Percentiles rank a stretch among this genome's conserved stretches.
Evolutionary conservation across 2,888 invertebrate species (phyloP).

Genomic region (Heliconius aoede): DNA sequence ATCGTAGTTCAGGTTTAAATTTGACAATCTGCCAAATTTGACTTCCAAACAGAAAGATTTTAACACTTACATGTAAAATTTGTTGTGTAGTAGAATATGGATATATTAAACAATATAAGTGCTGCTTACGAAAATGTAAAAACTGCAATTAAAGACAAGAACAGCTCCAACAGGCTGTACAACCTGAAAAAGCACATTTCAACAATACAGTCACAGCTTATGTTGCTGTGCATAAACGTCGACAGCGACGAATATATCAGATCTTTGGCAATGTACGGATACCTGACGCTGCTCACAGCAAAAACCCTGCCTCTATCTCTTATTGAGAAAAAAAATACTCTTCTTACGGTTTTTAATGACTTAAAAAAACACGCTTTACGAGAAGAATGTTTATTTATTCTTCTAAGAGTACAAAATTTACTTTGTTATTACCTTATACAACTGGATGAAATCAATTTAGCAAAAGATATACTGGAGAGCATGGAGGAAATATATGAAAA

Average conservation of each 20-base stretch:
- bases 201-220: slow-evolving; percentile 63
- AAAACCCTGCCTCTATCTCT: slow-evolving; percentile 70
- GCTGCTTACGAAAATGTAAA: slow-evolving; percentile 68
- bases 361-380: slow-evolving; percentile 64
- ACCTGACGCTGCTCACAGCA: slow-evolving; percentile 68
- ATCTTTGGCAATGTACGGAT: slow-evolving; percentile 75
- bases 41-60: slow-evolving; percentile 20
- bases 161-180: slow-evolving; percentile 62
- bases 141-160: slow-evolving; percentile 64
- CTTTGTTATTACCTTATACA: slow-evolving; percentile 83
- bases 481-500: slow-evolving; percentile 76
- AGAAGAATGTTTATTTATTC: slow-evolving; percentile 78
- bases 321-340: slow-evolving; percentile 67
- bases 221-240: slow-evolving; percentile 65
- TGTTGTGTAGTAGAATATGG: slow-evolving; percentile 54
- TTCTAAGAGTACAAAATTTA: slow-evolving; percentile 83
- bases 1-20: slow-evolving; percentile 23
- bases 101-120: slow-evolving; percentile 65
- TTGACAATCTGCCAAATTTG: slow-evolving; percentile 31
- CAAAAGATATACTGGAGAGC: slow-evolving; percentile 78
- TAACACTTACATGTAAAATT: slow-evolving; percentile 14
- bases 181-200: slow-evolving; percentile 69
- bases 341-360: slow-evolving; percentile 67
- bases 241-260: slow-evolving; percentile 67
- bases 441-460: slow-evolving; percentile 73